Conservation (phyloP, 2,113 vertebrate species). For the Bubo bubo region DNA sequence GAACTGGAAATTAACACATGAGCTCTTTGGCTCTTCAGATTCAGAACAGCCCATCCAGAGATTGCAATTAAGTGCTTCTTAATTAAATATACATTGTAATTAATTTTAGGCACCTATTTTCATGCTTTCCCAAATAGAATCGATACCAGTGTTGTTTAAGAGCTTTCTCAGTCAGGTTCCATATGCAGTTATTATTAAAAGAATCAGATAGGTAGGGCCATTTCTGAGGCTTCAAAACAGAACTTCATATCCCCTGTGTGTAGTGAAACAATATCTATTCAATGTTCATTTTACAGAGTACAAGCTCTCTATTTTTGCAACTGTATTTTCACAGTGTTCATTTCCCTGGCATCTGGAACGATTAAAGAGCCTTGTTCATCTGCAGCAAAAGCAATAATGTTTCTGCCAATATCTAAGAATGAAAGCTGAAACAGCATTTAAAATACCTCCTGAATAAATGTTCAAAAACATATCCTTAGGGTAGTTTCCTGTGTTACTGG, state of each 20-base stretch:
- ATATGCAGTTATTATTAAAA: background rate
- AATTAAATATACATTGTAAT: background rate
- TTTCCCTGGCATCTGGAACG: slow-evolving; percentile 37
- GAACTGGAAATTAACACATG: background rate
- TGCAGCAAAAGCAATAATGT: slow-evolving; percentile 66
- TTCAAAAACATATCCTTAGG: slow-evolving; percentile 71
- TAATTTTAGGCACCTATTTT: background rate
- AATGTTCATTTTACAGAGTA: background rate
- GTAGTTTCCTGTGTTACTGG: slow-evolving; percentile 71
- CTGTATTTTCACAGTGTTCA: slow-evolving; percentile 22
- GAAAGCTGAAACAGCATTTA: slow-evolving; percentile 71
- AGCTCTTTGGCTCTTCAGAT: background rate
- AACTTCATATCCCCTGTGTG: background rate
- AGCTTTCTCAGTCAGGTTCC: background rate
- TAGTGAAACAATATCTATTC: background rate
- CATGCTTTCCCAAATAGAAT: background rate
- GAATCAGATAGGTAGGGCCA: background rate
- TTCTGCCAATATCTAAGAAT: slow-evolving; percentile 66
- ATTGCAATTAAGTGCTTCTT: background rate
- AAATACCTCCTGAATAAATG: slow-evolving; percentile 74
- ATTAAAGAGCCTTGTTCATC: slow-evolving; percentile 64
- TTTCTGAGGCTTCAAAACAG: background rate
- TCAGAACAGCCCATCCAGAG: background rate
- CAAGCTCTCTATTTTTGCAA: background rate
- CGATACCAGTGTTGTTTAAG: background rate